Percentiles rank a stretch among this genome's conserved stretches.
phyloP scores from a whole-genome alignment of 2,113 vertebrate genomes.

The Otis tarda region DNA sequence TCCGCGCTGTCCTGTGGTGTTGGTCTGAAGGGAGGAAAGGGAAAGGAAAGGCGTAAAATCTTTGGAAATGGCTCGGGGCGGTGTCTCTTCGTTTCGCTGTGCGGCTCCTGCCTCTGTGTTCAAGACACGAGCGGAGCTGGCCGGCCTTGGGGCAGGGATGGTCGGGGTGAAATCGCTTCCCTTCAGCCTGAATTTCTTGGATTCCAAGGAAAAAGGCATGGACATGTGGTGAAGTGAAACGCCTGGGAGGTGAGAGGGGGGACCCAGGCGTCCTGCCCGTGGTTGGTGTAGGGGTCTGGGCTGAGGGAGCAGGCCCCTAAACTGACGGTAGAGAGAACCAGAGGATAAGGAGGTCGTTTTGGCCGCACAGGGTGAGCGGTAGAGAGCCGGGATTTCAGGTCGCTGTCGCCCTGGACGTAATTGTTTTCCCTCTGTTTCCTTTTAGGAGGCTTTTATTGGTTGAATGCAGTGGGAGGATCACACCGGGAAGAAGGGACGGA shows the following conservation, averaged over 20 bases:
- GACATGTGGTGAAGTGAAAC: neutral
- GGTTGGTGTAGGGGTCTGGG: neutral
- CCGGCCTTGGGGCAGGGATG: neutral
- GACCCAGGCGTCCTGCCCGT: neutral
- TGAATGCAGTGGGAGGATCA: conserved; percentile 70
- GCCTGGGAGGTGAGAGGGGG: neutral
- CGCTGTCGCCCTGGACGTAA: conserved; percentile 2
- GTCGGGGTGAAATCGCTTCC: neutral
- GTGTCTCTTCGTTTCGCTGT: accelerated
- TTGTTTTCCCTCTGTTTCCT: conserved; percentile 66
- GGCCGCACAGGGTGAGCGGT: neutral
- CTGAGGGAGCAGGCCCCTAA: neutral
- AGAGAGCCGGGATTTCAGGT: conserved; percentile 5
- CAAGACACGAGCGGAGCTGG: neutral
- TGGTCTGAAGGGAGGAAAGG: neutral
- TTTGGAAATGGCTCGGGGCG: neutral
- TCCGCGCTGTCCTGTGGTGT: accelerated
- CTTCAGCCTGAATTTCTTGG: neutral
- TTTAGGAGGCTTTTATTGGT: conserved; percentile 71
- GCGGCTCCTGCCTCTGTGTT: neutral
- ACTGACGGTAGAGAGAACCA: neutral
- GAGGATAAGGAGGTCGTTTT: neutral
- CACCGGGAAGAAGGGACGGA: conserved; percentile 61
- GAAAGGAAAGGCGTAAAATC: neutral
- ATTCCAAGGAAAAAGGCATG: neutral